Conservation (phyloP, 2,797 vertebrate species). For the Lindbergichthys nudifrons region DNA sequence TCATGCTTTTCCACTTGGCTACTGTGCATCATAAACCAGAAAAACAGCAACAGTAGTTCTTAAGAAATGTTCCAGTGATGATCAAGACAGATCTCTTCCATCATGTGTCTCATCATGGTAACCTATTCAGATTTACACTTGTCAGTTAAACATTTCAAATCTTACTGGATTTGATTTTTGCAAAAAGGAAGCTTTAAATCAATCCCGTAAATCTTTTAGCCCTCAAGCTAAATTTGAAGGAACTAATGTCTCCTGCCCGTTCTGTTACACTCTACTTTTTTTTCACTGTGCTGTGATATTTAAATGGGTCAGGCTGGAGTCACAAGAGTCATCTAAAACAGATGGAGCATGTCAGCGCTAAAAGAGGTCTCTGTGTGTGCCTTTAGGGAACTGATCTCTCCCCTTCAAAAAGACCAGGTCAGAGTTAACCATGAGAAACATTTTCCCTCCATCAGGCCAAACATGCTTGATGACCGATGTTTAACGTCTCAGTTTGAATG, state of each 20-base stretch:
- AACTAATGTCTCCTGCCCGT: background rate
- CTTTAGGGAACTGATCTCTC: slow-evolving; percentile 55
- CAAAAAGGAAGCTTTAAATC: background rate
- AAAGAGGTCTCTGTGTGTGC: slow-evolving; percentile 27
- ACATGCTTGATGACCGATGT: slow-evolving; percentile 3
- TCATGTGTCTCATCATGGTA: background rate
- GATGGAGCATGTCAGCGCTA: slow-evolving; percentile 51
- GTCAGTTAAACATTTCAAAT: slow-evolving; percentile 7
- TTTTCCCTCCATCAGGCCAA: slow-evolving; percentile 49
- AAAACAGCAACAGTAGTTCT: slow-evolving; percentile 13
- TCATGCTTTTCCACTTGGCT: slow-evolving; percentile 62
- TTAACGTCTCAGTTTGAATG: slow-evolving; percentile 22
- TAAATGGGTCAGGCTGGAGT: slow-evolving; percentile 47
- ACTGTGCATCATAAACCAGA: slow-evolving; percentile 1
- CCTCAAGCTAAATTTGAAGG: slow-evolving; percentile 25
- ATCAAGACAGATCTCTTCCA: slow-evolving; percentile 15
- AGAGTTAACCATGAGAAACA: slow-evolving; percentile 35
- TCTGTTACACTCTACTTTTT: slow-evolving; percentile 31
- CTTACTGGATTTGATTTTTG: slow-evolving; percentile 1
- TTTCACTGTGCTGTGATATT: slow-evolving; percentile 44
- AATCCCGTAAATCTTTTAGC: slow-evolving; percentile 34
- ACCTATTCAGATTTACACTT: slow-evolving; percentile 8
- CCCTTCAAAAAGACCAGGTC: slow-evolving; percentile 48
- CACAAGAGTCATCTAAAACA: slow-evolving; percentile 56
- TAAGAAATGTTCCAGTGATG: slow-evolving; percentile 7